These are phyloP conservation scores for Apostichopus japonicus DNA, from an alignment of 35 echinoderm and acorn worm species.

Conservation along the genomic window DNA sequence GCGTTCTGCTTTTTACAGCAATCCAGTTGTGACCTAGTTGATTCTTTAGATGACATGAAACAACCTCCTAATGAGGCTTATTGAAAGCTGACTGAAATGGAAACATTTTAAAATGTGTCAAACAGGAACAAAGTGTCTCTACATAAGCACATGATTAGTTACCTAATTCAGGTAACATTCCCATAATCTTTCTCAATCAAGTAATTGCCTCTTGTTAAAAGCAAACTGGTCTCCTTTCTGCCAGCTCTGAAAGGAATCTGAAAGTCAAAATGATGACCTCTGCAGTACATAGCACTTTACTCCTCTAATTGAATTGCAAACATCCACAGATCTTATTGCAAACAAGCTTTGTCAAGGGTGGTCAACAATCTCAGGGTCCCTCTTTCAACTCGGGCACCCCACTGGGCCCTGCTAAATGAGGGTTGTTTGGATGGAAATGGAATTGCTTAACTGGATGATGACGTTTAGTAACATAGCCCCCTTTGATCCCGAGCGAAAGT, in stretches of 20 bases:
- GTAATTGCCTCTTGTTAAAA: not conserved
- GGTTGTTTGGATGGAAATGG: slow-evolving; percentile 11
- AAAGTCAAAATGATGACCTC: slow-evolving; percentile 33
- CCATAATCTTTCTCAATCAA: not conserved
- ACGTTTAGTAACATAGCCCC: slow-evolving; percentile 21
- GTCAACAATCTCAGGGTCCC: slow-evolving; percentile 39
- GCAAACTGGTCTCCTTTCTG: not conserved
- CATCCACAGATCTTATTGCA: slow-evolving; percentile 17
- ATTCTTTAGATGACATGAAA: not conserved
- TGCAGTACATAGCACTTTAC: slow-evolving; percentile 44
- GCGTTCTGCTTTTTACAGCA: not conserved
- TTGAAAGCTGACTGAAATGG: not conserved
- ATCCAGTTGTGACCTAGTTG: not conserved
- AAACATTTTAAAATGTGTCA: not conserved
- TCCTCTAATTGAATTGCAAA: slow-evolving; percentile 48
- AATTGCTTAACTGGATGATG: slow-evolving; percentile 25
- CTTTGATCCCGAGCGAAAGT: slow-evolving; percentile 17
- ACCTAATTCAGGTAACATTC: not conserved
- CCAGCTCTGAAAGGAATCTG: not conserved
- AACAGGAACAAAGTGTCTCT: not conserved
- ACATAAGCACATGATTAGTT: not conserved
- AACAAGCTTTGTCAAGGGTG: slow-evolving; percentile 48
- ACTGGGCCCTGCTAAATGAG: not conserved
- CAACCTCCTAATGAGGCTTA: not conserved
- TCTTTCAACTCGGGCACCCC: not conserved